Conservation (phyloP, 2,797 vertebrate genomes). For the Channa striata region DNA sequence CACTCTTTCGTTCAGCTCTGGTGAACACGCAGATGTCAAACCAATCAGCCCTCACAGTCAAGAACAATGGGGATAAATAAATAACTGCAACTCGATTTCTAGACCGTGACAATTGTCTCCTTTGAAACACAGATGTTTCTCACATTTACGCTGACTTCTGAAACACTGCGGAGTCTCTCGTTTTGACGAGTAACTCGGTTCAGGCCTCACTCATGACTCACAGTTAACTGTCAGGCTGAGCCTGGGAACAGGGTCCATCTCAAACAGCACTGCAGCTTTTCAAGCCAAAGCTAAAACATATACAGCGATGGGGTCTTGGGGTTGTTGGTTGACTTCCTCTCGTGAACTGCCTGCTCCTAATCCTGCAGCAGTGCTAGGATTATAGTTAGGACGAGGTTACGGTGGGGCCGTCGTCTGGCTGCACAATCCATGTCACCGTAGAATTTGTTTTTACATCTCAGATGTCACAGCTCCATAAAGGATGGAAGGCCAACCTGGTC, state of each 20-base stretch:
- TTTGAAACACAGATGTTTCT: not conserved
- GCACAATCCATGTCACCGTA: too few species aligned
- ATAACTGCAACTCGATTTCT: not conserved
- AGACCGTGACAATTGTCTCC: not conserved
- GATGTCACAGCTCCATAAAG: too few species aligned
- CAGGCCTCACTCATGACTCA: conserved; percentile 8
- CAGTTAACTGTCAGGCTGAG: not conserved
- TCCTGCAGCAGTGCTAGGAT: too few species aligned
- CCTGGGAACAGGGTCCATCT: not conserved
- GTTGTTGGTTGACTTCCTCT: too few species aligned
- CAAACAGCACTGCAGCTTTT: not conserved
- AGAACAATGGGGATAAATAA: not conserved
- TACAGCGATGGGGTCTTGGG: too few species aligned
- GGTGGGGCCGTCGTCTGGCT: too few species aligned
- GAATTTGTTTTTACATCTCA: too few species aligned
- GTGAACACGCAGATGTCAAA: not conserved
- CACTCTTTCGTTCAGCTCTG: not conserved
- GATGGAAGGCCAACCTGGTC: too few species aligned
- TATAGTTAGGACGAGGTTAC: too few species aligned
- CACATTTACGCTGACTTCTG: not conserved
- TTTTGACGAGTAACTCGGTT: not conserved
- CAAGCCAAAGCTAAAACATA: not conserved
- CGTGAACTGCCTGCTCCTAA: too few species aligned
- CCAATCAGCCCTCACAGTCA: not conserved
- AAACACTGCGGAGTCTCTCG: not conserved